These are phyloP conservation scores for Crossaster papposus DNA, from an alignment of 53 echinoderm and acorn worm species.

Conservation along the genomic window DNA sequence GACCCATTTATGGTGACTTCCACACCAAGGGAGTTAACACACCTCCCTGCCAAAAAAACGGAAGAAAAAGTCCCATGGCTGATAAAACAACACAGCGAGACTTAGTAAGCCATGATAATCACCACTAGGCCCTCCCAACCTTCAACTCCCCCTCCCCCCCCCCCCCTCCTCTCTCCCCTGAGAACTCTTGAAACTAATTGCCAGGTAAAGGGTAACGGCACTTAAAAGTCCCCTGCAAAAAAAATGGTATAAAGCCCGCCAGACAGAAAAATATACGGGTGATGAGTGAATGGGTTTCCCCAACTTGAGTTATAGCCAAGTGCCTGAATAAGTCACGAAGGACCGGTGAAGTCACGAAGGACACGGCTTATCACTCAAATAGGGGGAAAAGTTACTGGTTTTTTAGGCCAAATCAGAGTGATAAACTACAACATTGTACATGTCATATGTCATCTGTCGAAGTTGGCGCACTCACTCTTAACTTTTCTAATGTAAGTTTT, in stretches of 20 bases:
- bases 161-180: neutral
- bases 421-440: constrained; percentile 10
- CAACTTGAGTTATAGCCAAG: neutral
- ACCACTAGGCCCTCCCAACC: constrained; percentile 17
- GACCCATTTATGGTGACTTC: constrained; percentile 62
- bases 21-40: neutral
- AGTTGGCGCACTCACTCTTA: too few species aligned
- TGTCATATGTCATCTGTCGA: too few species aligned
- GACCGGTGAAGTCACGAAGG: neutral
- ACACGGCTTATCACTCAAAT: neutral
- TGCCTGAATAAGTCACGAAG: neutral
- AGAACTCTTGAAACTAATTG: constrained; percentile 43
- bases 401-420: constrained; percentile 45
- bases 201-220: constrained; percentile 33
- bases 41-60: constrained; percentile 17
- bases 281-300: constrained; percentile 45
- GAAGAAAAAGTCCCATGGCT: constrained; percentile 6
- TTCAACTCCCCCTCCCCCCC: neutral
- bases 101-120: constrained; percentile 29
- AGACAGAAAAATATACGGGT: constrained; percentile 46
- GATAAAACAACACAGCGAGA: constrained; percentile 23
- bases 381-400: constrained; percentile 60
- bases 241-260: constrained; percentile 37
- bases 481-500: too few species aligned
- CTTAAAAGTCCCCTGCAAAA: constrained; percentile 39